These are phyloP conservation scores for Sciurus carolinensis DNA, from an alignment of 2,797 vertebrate species.

Conservation along the genomic window DNA sequence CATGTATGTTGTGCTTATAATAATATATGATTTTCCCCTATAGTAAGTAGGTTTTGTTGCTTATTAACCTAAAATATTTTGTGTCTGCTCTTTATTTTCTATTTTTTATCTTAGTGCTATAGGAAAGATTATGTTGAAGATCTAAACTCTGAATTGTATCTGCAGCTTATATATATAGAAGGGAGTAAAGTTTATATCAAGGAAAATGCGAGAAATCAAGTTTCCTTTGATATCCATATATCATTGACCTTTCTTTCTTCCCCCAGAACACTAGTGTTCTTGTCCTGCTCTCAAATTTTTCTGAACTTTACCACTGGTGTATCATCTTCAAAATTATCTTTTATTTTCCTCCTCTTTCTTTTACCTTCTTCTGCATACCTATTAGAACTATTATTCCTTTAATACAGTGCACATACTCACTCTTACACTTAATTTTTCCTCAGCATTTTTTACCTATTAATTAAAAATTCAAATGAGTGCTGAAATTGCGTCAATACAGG, in stretches of 20 bases:
- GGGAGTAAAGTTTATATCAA: neutral
- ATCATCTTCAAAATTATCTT: neutral
- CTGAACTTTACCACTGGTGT: neutral
- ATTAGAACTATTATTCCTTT: neutral
- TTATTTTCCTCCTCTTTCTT: neutral
- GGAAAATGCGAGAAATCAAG: neutral
- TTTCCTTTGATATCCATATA: neutral
- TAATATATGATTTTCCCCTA: neutral
- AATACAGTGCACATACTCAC: neutral
- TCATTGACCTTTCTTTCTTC: neutral
- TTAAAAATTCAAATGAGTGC: conserved; percentile 6
- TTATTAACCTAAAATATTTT: neutral
- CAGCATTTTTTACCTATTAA: conserved; percentile 16
- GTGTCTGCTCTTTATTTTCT: neutral
- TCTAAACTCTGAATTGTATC: neutral
- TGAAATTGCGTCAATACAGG: neutral
- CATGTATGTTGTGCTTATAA: neutral
- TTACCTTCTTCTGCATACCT: neutral
- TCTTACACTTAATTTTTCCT: neutral
- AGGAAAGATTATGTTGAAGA: neutral
- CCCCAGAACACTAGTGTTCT: neutral
- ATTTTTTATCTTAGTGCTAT: neutral
- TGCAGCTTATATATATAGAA: neutral
- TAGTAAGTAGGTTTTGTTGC: neutral
- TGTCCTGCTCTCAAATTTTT: neutral